Percentiles rank a stretch among this genome's conserved stretches.
Evolutionary conservation across 2,113 vertebrate genomes (phyloP).

Genomic region (Chaenocephalus aceratus): DNA sequence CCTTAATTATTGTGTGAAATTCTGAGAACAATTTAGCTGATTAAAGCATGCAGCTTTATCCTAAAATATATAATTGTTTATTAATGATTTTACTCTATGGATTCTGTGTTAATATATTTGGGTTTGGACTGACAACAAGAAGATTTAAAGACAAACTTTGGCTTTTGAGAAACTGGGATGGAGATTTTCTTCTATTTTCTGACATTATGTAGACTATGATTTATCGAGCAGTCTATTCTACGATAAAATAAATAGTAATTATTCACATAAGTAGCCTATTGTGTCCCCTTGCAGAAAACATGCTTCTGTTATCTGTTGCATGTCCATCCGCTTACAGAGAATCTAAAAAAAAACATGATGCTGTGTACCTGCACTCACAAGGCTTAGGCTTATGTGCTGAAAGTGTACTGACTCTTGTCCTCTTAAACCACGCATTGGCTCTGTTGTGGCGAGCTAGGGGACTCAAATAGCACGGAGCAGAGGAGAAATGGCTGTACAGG

Average conservation of each 20-base stretch:
- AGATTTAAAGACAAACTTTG: no score
- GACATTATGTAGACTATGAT: no score
- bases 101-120: no score
- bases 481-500: conserved; percentile 50
- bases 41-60: no score
- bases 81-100: no score
- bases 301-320: conserved; percentile 23
- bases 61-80: no score
- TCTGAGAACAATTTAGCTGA: no score
- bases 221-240: no score
- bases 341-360: conserved; percentile 25
- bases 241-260: not conserved
- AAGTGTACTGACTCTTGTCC: conserved; percentile 38
- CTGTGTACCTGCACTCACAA: conserved; percentile 35
- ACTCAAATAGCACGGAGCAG: conserved; percentile 23
- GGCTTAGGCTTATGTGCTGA: conserved; percentile 54
- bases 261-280: conserved; percentile 20
- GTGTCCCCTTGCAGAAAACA: conserved; percentile 9
- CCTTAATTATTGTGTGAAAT: no score
- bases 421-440: conserved; percentile 51
- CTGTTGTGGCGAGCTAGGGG: conserved; percentile 35
- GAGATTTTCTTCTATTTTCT: no score
- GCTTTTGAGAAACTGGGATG: no score
- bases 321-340: conserved; percentile 30
- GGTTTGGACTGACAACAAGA: no score